Evolutionary conservation across 1,140 invertebrate species (phyloP), one percentile per base, ranked within the genome.

Genomic region (Drosophila pseudoobscura): DNA sequence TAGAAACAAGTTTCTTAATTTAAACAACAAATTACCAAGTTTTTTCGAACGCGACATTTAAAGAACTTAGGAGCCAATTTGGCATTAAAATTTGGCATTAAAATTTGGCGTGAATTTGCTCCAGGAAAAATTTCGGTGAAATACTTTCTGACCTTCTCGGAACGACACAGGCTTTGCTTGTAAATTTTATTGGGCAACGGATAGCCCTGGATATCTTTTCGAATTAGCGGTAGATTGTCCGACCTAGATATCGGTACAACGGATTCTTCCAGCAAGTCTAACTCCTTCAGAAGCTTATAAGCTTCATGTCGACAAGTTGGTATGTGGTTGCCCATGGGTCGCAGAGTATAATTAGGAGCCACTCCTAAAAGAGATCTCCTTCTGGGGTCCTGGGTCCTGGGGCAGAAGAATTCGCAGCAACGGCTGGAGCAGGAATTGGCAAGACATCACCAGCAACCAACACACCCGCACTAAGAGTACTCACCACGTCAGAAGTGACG

Each of bases 51-150:
- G 5, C 56, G 29, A 13, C 6, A 58, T 35, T 58, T 49, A 4
- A 39, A 6, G 13, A 61, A 61, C 11, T 52, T 49, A 3, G 49
- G 49, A 20, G 11, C 49, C 1, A 61, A 15, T 43, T 61, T 61
- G 1, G 22, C 29, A 11, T 61, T 61, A 29, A 24, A 61, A 15
- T 61, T 61, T 15, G 53, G 59, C 15, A n/a, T n/a, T n/a, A 29
- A 24, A 61, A 15, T 61, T 61, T 15, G 53, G 59, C 15, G 15
- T 47, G 13, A 59, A 59, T 22, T 59, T 59, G 31, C 57, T 59
- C 1, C 50, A 17, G 3, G 13, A 24, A 20, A 58, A 58, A 47
- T 49, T 58, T 39, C 45, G 24, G 29, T 47, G 24, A 47, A 58
- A 58, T 49, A 49, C 57, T 49, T 49, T 31, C 22, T 50, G 57